Base-by-base conservation (phyloP, 2,113 vertebrate genomes). In the Oenanthe oenanthe region DNA sequence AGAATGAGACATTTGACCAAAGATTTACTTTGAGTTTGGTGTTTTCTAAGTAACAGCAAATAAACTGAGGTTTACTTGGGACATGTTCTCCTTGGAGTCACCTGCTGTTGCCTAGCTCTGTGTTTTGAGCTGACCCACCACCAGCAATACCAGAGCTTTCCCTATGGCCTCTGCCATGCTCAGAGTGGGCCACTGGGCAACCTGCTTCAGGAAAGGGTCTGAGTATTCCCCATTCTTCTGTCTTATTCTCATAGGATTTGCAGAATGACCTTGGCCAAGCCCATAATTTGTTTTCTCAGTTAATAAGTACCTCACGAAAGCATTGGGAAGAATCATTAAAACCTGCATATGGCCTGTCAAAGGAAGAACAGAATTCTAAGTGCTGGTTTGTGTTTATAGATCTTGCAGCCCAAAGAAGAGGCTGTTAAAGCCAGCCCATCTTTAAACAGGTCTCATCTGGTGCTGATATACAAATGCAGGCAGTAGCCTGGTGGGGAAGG, bases 251-350 rank as follows among this genome's bases (percentile, higher is more conserved):
- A 3, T 22, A 66, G 42, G 43, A 47, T 54, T 88, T 66, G 14
- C 43, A 16, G 75, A 85, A 81, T 92, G 92, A 94, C 94, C 92
- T 96, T 95, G 75, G 47, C 51, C 17, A 63, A 92, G 47, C 82
- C 75, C 75, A 10, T 83, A 29, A 79, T 66, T 94, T 88, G 29
- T 79, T 88, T 92, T 60, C 78, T 74, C 10, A 2, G 94, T 96
- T 96, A 96, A 96, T 96, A 71, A 96, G 20, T 94, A 93, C 82
- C 93, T 78, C 51, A 85, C 0, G 0, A 72, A 51, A 92, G 58
- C 67, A 76, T 32, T 34, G 5, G 24, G 34, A 94, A 85, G 47
- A 76, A 57, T 32, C 38, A 84, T 88, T 91, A 43, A 82, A 95
- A 79, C 12, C 42, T 31, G 2, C 0, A 0, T 45, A 20, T 45